Percentiles rank a stretch among this genome's conserved stretches.
Evolutionary conservation across 2,888 invertebrate species (phyloP).

Genomic region (Caenorhabditis doughertyi): DNA sequence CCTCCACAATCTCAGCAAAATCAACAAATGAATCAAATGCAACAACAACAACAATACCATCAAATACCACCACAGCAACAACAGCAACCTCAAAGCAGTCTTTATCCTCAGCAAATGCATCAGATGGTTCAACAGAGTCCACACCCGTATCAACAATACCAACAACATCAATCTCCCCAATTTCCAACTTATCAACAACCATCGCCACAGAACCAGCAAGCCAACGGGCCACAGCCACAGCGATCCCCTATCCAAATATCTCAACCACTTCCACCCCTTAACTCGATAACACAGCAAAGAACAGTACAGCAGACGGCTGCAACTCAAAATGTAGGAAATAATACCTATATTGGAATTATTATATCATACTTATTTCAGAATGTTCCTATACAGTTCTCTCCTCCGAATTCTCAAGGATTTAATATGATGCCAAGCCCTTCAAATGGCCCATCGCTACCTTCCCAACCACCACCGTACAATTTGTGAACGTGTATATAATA

Average conservation of each 20-base stretch:
- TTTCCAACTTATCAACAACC: constrained; percentile 33
- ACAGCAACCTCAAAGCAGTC: constrained; percentile 19
- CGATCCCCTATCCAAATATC: constrained; percentile 46
- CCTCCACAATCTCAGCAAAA: constrained; percentile 2
- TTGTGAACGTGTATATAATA: constrained; percentile 11
- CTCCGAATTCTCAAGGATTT: constrained; percentile 32
- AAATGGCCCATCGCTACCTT: constrained; percentile 2
- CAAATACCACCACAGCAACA: constrained; percentile 10
- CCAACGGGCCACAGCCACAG: constrained; percentile 26
- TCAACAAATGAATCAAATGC: constrained; percentile 13
- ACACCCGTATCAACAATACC: constrained; percentile 27
- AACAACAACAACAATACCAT: constrained; percentile 13
- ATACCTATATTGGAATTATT: not conserved
- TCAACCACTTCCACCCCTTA: constrained; percentile 45
- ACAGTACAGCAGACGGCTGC: constrained; percentile 20
- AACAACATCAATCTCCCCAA: constrained; percentile 50
- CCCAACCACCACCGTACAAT: constrained; percentile 30
- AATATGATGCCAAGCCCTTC: constrained; percentile 24
- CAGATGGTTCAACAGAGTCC: constrained; percentile 29
- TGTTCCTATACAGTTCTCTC: constrained; percentile 24
- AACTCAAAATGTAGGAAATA: constrained; percentile 20
- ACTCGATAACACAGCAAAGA: constrained; percentile 31
- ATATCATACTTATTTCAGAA: constrained; percentile 4
- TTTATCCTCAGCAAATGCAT: constrained; percentile 35
- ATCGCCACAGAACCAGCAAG: constrained; percentile 34